Conservation (phyloP, 2,113 vertebrate species). For the Xiphophorus couchianus region DNA sequence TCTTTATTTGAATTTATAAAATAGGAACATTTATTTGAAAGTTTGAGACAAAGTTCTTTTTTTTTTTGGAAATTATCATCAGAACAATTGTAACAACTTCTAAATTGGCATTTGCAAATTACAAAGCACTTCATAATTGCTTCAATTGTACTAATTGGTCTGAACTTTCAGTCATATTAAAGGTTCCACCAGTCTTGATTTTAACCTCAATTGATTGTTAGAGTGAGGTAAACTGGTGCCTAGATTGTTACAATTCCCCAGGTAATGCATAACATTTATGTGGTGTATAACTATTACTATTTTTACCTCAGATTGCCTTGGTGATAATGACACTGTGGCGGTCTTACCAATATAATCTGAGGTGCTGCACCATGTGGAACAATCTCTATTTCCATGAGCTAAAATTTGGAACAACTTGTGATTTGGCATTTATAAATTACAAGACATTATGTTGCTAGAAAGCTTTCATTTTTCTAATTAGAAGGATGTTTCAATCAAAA, state of each 20-base stretch:
- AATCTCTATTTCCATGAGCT: too few relatives aligned
- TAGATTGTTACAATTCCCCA: too few relatives aligned
- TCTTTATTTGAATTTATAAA: background rate
- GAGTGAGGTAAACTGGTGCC: too few relatives aligned
- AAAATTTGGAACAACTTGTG: background rate
- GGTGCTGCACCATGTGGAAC: background rate
- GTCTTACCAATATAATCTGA: background rate
- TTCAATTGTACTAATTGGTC: slow-evolving; percentile 61
- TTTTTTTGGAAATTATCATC: background rate
- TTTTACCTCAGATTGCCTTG: background rate
- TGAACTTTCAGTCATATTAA: slow-evolving; percentile 70
- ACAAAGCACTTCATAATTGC: slow-evolving; percentile 45
- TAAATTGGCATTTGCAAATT: slow-evolving; percentile 51
- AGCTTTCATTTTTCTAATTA: background rate
- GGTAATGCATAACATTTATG: too few relatives aligned
- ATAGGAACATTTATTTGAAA: background rate
- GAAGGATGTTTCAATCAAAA: too few relatives aligned
- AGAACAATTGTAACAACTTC: slow-evolving; percentile 1
- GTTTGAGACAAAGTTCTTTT: background rate
- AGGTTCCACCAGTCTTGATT: slow-evolving; percentile 37
- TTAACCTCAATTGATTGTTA: background rate
- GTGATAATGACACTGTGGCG: background rate
- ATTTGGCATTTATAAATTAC: background rate
- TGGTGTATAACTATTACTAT: background rate
- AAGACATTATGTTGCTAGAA: background rate